Conservation (phyloP, 1,140 invertebrate genomes). For the Panulirus ornatus region DNA sequence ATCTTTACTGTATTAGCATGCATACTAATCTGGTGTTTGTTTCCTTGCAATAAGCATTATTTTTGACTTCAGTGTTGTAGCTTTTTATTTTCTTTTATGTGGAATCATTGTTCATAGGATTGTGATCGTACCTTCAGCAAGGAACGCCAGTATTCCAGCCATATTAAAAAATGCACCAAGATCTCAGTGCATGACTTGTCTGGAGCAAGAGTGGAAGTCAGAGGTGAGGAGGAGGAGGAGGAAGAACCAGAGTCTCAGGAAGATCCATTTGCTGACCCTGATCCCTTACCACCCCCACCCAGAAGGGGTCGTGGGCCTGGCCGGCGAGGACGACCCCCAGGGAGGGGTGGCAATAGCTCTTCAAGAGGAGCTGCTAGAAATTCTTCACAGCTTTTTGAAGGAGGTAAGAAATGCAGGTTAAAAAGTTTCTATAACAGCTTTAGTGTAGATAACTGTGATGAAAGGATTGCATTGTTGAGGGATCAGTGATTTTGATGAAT, state of each 20-base stretch:
- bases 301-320: conserved; percentile 51
- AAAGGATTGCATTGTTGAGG: too few relatives aligned
- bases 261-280: conserved; percentile 72
- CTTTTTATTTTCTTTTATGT: not conserved
- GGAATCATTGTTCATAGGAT: conserved; percentile 55
- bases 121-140: conserved; percentile 74
- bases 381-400: conserved; percentile 51
- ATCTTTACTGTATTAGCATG: too few relatives aligned
- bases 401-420: conserved; percentile 38
- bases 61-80: not conserved
- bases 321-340: conserved; percentile 53
- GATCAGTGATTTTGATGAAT: too few relatives aligned
- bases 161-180: conserved; percentile 71
- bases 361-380: not conserved
- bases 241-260: conserved; percentile 65
- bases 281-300: conserved; percentile 38
- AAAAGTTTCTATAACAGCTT: too few relatives aligned
- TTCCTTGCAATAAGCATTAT: too few relatives aligned
- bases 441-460: too few relatives aligned
- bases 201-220: conserved; percentile 37
- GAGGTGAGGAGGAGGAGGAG: conserved; percentile 59
- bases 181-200: conserved; percentile 72
- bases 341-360: conserved; percentile 12
- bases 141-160: conserved; percentile 71
- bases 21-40: too few relatives aligned